Conservation (phyloP, 1,140 invertebrate species). For the Triops cancriformis region DNA sequence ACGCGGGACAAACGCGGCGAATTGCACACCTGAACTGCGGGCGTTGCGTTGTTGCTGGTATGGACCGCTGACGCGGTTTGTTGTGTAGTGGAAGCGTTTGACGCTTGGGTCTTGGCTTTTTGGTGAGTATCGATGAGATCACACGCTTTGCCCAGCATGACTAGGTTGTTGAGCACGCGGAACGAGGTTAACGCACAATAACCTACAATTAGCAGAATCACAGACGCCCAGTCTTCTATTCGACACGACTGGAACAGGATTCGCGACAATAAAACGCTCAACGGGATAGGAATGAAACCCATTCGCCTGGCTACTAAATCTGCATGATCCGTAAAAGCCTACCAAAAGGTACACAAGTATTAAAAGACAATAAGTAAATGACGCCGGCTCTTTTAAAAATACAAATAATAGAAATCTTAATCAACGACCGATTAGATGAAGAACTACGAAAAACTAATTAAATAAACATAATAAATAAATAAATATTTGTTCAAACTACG, state of each 20-base stretch:
- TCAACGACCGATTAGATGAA: constrained; percentile 15
- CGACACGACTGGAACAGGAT: constrained; percentile 61
- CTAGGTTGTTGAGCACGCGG: constrained; percentile 74
- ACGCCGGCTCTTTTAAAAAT: neutral
- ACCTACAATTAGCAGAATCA: constrained; percentile 59
- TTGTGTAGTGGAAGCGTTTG: constrained; percentile 28
- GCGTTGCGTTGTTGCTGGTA: neutral
- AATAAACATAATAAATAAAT: too few species aligned
- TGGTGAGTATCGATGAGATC: constrained; percentile 69
- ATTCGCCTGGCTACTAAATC: constrained; percentile 90
- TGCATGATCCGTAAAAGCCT: constrained; percentile 94
- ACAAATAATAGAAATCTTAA: constrained; percentile 23
- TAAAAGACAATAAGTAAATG: neutral
- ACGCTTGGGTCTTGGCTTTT: constrained; percentile 41
- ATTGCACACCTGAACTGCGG: neutral
- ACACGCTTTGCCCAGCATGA: constrained; percentile 79
- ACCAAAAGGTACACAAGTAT: constrained; percentile 33
- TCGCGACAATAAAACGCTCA: constrained; percentile 81
- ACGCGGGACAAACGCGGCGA: neutral
- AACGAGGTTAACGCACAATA: constrained; percentile 72
- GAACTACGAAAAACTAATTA: too few species aligned
- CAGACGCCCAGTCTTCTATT: constrained; percentile 50
- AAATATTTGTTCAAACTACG: too few species aligned
- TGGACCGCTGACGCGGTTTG: constrained; percentile 7
- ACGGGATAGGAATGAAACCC: constrained; percentile 94